These are phyloP conservation scores for Cettia cetti DNA, from an alignment of 2,113 vertebrate species.

Conservation along the genomic window DNA sequence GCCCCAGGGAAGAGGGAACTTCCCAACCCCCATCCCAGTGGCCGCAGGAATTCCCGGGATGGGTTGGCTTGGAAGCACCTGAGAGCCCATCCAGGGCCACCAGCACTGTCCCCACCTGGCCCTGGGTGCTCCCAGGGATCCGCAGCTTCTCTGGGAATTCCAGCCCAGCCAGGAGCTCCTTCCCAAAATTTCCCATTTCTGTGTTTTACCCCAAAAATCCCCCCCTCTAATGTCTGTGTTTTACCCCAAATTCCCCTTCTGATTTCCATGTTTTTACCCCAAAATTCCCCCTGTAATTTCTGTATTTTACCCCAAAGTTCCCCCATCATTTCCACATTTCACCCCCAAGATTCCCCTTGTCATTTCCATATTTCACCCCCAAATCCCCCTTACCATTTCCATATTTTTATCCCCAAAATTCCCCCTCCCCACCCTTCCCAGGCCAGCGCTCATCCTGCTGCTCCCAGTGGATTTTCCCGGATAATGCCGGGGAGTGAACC, in stretches of 20 bases:
- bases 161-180: not conserved
- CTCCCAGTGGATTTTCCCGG: not conserved
- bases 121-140: not conserved
- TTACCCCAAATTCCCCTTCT: too few species aligned
- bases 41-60: not conserved
- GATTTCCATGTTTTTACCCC: too few species aligned
- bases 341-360: too few species aligned
- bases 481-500: fast-evolving
- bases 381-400: too few species aligned
- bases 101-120: not conserved
- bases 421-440: not conserved
- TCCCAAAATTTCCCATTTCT: not conserved
- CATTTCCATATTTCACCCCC: too few species aligned
- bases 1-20: not conserved
- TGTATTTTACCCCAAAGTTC: too few species aligned
- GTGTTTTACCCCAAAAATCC: too few species aligned
- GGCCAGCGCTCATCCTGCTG: fast-evolving
- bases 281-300: too few species aligned
- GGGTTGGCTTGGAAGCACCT: not conserved
- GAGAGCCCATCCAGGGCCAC: not conserved
- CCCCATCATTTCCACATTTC: too few species aligned
- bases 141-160: not conserved
- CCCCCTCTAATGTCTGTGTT: too few species aligned
- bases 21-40: fast-evolving
- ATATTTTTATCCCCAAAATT: not conserved